These are phyloP conservation scores for Listrodromus nycthemerus DNA, from an alignment of 2,888 invertebrate genomes.

Conservation along the genomic window DNA sequence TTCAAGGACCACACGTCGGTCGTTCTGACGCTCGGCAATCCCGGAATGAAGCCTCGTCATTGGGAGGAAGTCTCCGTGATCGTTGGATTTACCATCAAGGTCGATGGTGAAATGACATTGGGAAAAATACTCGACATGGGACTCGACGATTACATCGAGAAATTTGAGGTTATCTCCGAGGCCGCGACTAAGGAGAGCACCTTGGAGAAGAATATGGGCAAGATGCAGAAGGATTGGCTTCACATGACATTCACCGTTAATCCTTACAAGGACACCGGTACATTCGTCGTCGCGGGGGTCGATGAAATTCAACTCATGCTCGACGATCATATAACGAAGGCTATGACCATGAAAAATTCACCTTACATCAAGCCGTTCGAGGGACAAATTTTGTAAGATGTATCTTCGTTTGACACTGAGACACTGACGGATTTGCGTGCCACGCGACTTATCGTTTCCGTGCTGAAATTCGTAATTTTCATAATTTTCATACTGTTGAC, in stretches of 20 bases:
- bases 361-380: slow-evolving; percentile 98
- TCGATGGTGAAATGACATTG: slow-evolving; percentile 93
- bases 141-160: slow-evolving; percentile 92
- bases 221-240: slow-evolving; percentile 97
- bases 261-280: slow-evolving; percentile 95
- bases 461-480: too few species aligned
- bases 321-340: slow-evolving; percentile 98
- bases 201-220: slow-evolving; percentile 93
- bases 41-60: slow-evolving; percentile 95
- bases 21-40: slow-evolving; percentile 96
- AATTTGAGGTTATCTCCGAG: slow-evolving; percentile 96
- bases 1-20: slow-evolving; percentile 95
- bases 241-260: slow-evolving; percentile 91
- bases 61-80: slow-evolving; percentile 98
- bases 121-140: slow-evolving; percentile 94
- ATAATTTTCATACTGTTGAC: too few species aligned
- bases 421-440: too few species aligned
- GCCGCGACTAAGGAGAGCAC: slow-evolving; percentile 98
- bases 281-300: slow-evolving; percentile 94
- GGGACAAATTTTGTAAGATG: slow-evolving; percentile 89
- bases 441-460: too few species aligned
- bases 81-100: slow-evolving; percentile 94
- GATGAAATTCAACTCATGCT: slow-evolving; percentile 97
- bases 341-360: slow-evolving; percentile 98
- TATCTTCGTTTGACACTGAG: background rate